phyloP scores from a whole-genome alignment of 2,113 vertebrate species.

The Vidua chalybeata region DNA sequence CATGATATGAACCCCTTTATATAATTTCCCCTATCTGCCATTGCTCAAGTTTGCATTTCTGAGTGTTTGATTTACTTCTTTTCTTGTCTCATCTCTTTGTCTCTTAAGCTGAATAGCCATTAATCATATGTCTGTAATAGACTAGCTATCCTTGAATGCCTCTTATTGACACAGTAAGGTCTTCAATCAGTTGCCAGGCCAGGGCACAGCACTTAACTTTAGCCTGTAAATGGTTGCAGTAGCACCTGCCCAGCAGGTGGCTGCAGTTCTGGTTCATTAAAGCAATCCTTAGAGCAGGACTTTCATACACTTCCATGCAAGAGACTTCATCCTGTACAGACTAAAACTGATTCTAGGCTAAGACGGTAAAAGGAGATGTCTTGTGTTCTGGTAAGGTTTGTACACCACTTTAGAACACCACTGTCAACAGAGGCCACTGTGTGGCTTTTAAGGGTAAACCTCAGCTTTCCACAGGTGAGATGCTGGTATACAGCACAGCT shows the following conservation, averaged over 20 bases:
- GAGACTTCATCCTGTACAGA: background rate
- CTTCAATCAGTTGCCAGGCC: background rate
- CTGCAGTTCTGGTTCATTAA: background rate
- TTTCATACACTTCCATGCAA: background rate
- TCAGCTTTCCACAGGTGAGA: background rate
- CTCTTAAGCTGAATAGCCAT: background rate
- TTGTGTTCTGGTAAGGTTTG: background rate
- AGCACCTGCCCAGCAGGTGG: background rate
- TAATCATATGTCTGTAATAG: background rate
- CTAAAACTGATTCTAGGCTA: background rate
- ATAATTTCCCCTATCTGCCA: background rate
- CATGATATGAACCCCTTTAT: rapidly evolving
- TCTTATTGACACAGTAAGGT: background rate
- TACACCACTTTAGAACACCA: background rate
- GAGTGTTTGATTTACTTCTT: background rate
- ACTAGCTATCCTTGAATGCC: background rate
- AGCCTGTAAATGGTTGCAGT: background rate
- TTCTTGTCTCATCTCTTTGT: background rate
- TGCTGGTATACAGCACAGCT: background rate
- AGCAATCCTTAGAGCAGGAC: background rate
- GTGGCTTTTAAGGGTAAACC: background rate
- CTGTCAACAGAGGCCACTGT: background rate
- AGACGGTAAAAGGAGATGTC: background rate
- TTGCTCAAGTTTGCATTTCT: background rate
- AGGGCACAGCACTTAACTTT: background rate